Evolutionary conservation across 2,797 vertebrate genomes (phyloP), one percentile per base, ranked within the genome.

Genomic region (Ctenopoma kingsleyae): DNA sequence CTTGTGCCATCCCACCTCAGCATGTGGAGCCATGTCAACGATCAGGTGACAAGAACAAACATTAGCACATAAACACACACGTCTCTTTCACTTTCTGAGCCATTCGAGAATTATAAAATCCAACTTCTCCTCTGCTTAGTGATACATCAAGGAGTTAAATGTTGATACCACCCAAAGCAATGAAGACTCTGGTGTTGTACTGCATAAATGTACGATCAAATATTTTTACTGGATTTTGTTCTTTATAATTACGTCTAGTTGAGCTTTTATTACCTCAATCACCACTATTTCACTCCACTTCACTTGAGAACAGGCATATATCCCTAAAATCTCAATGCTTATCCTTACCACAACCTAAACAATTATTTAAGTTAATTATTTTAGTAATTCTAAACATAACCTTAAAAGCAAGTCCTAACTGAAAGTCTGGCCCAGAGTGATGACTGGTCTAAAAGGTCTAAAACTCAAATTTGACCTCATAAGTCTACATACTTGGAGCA

Each of bases 31-130:
- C 30, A 61, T 48, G 57, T 64, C 5, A 52, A 69, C 56, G 72
- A 79, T 88, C 78, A 46, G 50, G 63, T 88, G 80, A 88, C 67
- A 1, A 54, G 35, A 22, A 72, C 64, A 68, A 86, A 88, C 67
- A 23, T 52, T 22, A 40, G 12, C 32, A 8, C 30, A 32, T 1
- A 62, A 63, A 69, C 52, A 67, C 52, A 66, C 50, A 61, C 25
- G 12, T 40, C 38, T 22, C 51, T 50, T 51, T 48, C 38, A 57
- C 46, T 12, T 51, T 74, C 52, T 48, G 51, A 35, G 19, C 20
- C 51, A 30, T 32, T 30, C 10, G 43, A 3, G 58, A 16, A 11
- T 57, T 36, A 54, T 27, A 12, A 32, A 8, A 9, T 50, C 5
- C 2, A 53, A 6, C 17, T 40, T 67, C n/a, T 49, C 4, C 15